Conservation (phyloP, 1,140 invertebrate species). For the Scaptomyza graminum region DNA sequence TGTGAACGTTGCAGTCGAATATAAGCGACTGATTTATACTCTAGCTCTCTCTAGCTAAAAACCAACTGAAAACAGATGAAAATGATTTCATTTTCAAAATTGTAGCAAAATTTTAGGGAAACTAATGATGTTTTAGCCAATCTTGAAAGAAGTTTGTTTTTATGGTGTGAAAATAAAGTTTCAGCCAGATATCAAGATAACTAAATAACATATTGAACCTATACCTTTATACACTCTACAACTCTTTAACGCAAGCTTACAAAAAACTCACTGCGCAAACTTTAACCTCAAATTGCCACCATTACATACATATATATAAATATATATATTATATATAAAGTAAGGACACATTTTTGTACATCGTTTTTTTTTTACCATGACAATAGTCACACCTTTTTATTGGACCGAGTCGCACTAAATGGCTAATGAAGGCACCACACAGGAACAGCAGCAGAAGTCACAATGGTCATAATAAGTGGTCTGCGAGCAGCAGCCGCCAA, state of each 20-base stretch:
- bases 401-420: conserved; percentile 55
- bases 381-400: conserved; percentile 76
- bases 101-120: too few relatives aligned
- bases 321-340: conserved; percentile 36
- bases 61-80: too few relatives aligned
- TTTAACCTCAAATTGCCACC: conserved; percentile 38
- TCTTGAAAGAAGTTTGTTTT: too few relatives aligned
- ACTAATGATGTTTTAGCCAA: too few relatives aligned
- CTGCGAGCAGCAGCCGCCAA: conserved; percentile 47
- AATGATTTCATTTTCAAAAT: too few relatives aligned
- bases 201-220: too few relatives aligned
- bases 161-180: too few relatives aligned
- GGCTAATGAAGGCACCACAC: conserved; percentile 69
- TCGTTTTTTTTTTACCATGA: conserved; percentile 31
- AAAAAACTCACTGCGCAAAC: background rate
- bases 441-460: conserved; percentile 34
- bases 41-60: background rate
- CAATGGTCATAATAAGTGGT: conserved; percentile 36
- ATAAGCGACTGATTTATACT: background rate
- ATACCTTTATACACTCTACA: background rate
- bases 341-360: conserved; percentile 27
- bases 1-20: background rate
- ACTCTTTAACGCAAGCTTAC: background rate
- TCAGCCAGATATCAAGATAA: too few relatives aligned
- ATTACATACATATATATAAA: conserved; percentile 27